Conservation (phyloP, 35 echinoderm and acorn worm genomes). For the Ptychodera flava region DNA sequence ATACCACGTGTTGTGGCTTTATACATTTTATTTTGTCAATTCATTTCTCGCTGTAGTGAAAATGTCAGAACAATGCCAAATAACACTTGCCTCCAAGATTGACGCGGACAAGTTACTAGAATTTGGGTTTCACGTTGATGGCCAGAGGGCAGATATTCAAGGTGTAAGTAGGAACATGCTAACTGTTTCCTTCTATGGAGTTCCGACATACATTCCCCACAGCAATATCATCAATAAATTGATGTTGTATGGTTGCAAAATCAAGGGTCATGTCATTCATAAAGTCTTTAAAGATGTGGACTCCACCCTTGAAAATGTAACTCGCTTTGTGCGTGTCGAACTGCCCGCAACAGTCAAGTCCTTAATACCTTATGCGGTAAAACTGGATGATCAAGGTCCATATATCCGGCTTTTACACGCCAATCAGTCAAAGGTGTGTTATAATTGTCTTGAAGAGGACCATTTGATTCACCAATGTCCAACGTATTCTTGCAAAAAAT, state of each 20-base stretch:
- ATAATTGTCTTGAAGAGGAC: neutral
- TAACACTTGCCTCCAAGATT: neutral
- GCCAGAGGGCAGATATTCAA: neutral
- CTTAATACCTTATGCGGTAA: neutral
- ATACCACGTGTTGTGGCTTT: no score
- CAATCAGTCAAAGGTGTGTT: neutral
- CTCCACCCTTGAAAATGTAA: neutral
- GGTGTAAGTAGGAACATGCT: neutral
- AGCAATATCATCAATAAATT: neutral
- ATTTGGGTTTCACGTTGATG: neutral
- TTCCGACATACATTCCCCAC: neutral
- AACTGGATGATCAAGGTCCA: neutral
- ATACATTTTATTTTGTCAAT: no score
- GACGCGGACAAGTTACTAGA: neutral
- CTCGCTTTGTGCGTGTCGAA: neutral
- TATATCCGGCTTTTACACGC: neutral
- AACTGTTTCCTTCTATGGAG: neutral
- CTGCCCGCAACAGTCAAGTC: neutral
- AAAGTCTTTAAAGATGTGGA: neutral
- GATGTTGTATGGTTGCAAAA: neutral
- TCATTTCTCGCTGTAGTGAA: no score
- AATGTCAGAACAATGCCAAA: neutral
- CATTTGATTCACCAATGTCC: neutral
- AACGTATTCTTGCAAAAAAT: neutral
- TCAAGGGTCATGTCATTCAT: neutral